Evolutionary conservation across 2,797 vertebrate species (phyloP), one percentile per base, ranked within the genome.

Genomic region (Lophotriccus pileatus): DNA sequence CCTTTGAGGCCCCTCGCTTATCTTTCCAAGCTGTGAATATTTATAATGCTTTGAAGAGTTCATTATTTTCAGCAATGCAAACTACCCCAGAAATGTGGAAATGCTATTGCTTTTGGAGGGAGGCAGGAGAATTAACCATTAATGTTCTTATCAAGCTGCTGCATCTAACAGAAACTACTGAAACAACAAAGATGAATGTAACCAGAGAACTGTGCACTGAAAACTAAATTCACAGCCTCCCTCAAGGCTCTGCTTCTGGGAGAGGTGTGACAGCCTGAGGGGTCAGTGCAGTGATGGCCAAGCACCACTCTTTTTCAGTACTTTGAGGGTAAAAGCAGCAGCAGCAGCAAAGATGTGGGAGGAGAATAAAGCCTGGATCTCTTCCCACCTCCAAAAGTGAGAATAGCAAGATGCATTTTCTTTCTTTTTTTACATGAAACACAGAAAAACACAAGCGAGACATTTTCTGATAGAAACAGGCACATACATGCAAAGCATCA

Each of bases 21-120:
- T 43, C 87, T 90, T 97, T 84, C 91, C 93, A 94, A 94, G 95
- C 92, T 95, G 94, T 97, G 94, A 97, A 93, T 94, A 93, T 95
- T 95, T 94, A 53, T 92, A 96, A 87, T 79, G 91, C 91, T 87
- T 95, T 88, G 68, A 96, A 94, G 88, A 87, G 79, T 60, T 95
- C 27, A 10, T 95, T 87, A 55, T 94, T 95, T 95, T 97, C 80
- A 84, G 59, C 86, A 86, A 88, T 56, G 90, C 92, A 82, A 62
- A 70, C 53, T 90, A 87, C 94, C 95, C 95, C 94, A 89, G 92
- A 95, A 91, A 93, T 72, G 84, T 50, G 91, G 91, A 80, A 79
- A 88, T 21, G 87, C 79, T 93, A 30, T 39, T 60, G n/a, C 90
- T 94, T 95, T 96, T 94, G 90, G 95, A 92, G 90, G 74, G 59